Evolutionary conservation across 2,888 invertebrate species (phyloP), one percentile per base, ranked within the genome.

Genomic region (Apoda limacodes): DNA sequence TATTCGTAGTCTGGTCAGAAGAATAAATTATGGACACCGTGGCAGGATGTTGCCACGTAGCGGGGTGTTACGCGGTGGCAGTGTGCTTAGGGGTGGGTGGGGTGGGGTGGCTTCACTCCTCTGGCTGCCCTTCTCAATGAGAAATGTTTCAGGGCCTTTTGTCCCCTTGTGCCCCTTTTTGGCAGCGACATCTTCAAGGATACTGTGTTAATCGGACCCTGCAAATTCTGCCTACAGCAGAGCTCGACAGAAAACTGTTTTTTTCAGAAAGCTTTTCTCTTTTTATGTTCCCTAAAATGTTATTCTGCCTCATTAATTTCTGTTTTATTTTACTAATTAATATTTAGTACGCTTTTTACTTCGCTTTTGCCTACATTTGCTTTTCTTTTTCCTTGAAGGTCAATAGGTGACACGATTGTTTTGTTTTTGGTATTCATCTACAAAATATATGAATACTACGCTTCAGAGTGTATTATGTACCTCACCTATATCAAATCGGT

Each of bases 11-110:
- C 71, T 62, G 59, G 60, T 66, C 63, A 58, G 65, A 57, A 60
- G 65, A 64, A 74, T 78, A 75, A 76, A 78, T 76, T 74, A 78
- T 75, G 75, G 72, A 76, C 72, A 71, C 64, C 60, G 61, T 51
- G 60, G 60, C 56, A 48, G 52, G 62, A 62, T 62, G 52, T 56
- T 56, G 62, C 51, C 60, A 54, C 60, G 66, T 53, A 53, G 57
- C 46, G 55, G 61, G 60, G 50, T 32, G 55, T 40, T 34, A 34
- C 32, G 38, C 36, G 35, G 28, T 25, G 42, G 26, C 28, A 34
- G n/a, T n/a, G 11, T 7, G 11, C 7, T 9, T 10, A 9, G 7
- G 7, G 11, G 10, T 9, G 7, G 10, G 9, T 11, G 19, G 28
- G 14, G 32, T 30, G 40, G 39, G 36, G 34, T 29, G 30, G 28